Conservation (phyloP, 1,140 invertebrate genomes). For the Aphelinus certus region DNA sequence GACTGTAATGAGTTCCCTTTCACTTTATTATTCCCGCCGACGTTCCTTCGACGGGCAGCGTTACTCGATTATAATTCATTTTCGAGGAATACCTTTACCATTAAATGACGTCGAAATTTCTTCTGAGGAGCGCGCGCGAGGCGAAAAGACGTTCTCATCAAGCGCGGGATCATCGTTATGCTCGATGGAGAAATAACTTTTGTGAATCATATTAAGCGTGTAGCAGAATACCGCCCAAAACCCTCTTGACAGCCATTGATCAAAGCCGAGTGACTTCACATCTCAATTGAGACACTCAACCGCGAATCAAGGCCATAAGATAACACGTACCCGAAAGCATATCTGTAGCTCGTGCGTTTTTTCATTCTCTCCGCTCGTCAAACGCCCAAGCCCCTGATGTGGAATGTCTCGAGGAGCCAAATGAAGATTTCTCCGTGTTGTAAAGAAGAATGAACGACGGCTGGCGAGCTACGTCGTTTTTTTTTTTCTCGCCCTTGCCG, state of each 20-base stretch:
- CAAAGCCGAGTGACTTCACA: too few relatives aligned
- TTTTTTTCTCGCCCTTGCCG: too few relatives aligned
- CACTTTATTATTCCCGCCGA: neutral
- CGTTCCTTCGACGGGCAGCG: neutral
- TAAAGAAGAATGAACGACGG: conserved; percentile 13
- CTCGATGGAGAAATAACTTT: neutral
- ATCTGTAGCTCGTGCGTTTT: too few relatives aligned
- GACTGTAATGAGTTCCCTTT: neutral
- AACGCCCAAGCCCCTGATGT: neutral
- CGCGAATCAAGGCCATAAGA: too few relatives aligned
- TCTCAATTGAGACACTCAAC: too few relatives aligned
- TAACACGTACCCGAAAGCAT: too few relatives aligned
- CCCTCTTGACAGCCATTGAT: too few relatives aligned
- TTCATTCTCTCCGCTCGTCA: too few relatives aligned
- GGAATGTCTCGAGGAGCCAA: neutral
- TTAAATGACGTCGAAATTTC: neutral
- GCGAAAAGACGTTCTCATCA: too few relatives aligned
- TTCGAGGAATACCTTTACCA: neutral
- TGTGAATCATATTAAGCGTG: too few relatives aligned
- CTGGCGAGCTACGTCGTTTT: neutral
- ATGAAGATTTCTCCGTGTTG: conserved; percentile 1
- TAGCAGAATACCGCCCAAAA: too few relatives aligned
- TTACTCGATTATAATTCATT: neutral
- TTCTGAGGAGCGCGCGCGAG: too few relatives aligned
- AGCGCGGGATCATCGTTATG: neutral